Percentiles rank a stretch among this genome's conserved stretches.
These are phyloP conservation scores for Disparrhopalites patrizii DNA, from an alignment of 2,888 invertebrate genomes.

Conservation along the genomic window DNA sequence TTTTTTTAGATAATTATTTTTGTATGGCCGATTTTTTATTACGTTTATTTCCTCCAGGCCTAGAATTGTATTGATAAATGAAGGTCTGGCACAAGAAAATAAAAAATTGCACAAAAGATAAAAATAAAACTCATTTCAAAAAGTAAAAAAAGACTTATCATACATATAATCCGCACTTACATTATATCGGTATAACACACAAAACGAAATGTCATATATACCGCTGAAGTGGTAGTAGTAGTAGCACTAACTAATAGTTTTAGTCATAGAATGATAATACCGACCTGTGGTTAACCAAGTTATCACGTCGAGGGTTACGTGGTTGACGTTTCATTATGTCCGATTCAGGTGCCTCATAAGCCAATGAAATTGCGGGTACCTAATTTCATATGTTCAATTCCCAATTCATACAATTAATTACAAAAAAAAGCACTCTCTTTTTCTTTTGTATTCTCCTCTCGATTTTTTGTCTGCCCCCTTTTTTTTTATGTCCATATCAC, in stretches of 20 bases:
- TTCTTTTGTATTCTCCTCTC: neutral
- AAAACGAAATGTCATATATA: no score
- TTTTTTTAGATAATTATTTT: no score
- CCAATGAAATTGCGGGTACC: slow-evolving; percentile 51
- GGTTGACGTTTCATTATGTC: slow-evolving; percentile 86
- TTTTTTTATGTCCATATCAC: neutral
- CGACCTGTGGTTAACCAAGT: slow-evolving; percentile 79
- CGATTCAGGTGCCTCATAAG: slow-evolving; percentile 85
- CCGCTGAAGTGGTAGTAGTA: no score
- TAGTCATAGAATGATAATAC: no score
- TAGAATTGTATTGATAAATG: no score
- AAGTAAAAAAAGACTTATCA: neutral
- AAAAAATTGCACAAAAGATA: slow-evolving; percentile 1
- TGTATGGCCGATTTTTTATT: no score
- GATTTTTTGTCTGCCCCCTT: neutral
- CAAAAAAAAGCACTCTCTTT: neutral
- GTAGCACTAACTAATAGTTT: no score
- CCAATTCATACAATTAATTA: slow-evolving; percentile 1
- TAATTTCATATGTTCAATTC: slow-evolving; percentile 18
- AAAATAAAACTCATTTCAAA: slow-evolving; percentile 12
- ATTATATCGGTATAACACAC: no score
- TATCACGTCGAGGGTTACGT: slow-evolving; percentile 54
- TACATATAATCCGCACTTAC: neutral
- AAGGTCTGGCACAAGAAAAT: neutral
- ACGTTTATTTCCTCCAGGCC: no score